phyloP scores from a whole-genome alignment of 2,888 invertebrate species.

The Thalpophila matura region DNA sequence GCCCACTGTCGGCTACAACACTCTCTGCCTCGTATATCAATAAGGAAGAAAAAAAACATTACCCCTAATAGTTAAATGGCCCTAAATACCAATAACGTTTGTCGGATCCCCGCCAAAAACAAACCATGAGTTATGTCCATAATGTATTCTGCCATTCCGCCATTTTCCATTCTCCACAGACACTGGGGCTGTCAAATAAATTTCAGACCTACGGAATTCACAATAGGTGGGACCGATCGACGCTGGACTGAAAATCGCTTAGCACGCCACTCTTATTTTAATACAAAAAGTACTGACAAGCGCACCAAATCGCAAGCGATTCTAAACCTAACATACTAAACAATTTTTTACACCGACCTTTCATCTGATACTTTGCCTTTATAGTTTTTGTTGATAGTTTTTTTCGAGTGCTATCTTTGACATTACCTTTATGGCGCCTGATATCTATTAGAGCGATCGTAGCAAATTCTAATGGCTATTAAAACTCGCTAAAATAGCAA shows the following conservation, averaged over 20 bases:
- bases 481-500: slow-evolving; percentile 76
- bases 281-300: slow-evolving; percentile 74
- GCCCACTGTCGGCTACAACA: slow-evolving; percentile 80
- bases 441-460: slow-evolving; percentile 83
- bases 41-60: slow-evolving; percentile 76
- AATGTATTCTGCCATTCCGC: slow-evolving; percentile 89
- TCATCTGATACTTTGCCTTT: slow-evolving; percentile 81
- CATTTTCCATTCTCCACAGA: slow-evolving; percentile 91
- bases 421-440: slow-evolving; percentile 87
- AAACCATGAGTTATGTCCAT: slow-evolving; percentile 90
- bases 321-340: slow-evolving; percentile 74
- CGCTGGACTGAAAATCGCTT: slow-evolving; percentile 82
- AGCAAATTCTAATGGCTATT: slow-evolving; percentile 86
- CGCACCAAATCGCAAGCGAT: slow-evolving; percentile 74
- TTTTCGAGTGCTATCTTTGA: slow-evolving; percentile 85
- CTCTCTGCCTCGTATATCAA: slow-evolving; percentile 82
- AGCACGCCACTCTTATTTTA: slow-evolving; percentile 72
- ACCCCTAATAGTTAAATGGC: slow-evolving; percentile 86
- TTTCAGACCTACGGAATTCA: slow-evolving; percentile 89
- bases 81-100: slow-evolving; percentile 90
- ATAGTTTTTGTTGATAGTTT: slow-evolving; percentile 88
- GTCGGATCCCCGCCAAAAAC: slow-evolving; percentile 90
- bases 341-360: slow-evolving; percentile 85
- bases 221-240: slow-evolving; percentile 86
- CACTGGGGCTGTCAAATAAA: slow-evolving; percentile 90